Percentiles rank a stretch among this genome's conserved stretches.
These are phyloP conservation scores for Cantharis rustica DNA, from an alignment of 2,888 invertebrate species.

Conservation along the genomic window DNA sequence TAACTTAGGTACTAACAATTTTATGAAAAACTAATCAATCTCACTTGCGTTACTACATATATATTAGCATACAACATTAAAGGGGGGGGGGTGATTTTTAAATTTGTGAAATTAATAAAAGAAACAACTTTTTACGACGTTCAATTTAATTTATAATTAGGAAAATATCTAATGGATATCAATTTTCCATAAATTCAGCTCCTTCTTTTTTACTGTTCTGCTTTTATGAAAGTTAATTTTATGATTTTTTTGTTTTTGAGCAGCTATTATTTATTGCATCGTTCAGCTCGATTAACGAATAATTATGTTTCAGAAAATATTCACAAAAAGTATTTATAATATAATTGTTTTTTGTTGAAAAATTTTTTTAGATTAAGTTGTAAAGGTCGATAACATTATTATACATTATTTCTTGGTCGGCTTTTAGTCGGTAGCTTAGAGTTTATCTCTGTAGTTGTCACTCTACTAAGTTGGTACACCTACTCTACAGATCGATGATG, in stretches of 20 bases:
- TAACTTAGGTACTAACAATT: neutral
- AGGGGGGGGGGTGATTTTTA: neutral
- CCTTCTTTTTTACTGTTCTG: neutral
- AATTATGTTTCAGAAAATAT: neutral
- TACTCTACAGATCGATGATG: conserved; percentile 15
- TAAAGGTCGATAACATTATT: conserved; percentile 3
- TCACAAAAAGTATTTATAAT: neutral
- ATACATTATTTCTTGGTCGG: conserved; percentile 7
- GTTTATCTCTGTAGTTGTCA: conserved; percentile 25
- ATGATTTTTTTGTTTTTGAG: neutral
- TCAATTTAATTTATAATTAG: neutral
- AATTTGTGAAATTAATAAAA: neutral
- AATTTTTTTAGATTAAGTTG: conserved; percentile 16
- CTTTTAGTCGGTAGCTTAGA: conserved; percentile 22
- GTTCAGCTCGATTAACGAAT: neutral
- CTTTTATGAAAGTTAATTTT: neutral
- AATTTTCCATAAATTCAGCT: neutral
- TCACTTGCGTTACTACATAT: neutral
- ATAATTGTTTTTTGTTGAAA: neutral
- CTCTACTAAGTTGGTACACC: conserved; percentile 21
- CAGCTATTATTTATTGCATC: neutral
- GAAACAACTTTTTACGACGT: neutral
- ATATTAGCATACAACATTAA: no score
- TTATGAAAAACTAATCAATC: neutral
- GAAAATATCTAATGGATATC: neutral